Conservation (phyloP, 1,140 invertebrate genomes). For the Solenopsis fugax region DNA sequence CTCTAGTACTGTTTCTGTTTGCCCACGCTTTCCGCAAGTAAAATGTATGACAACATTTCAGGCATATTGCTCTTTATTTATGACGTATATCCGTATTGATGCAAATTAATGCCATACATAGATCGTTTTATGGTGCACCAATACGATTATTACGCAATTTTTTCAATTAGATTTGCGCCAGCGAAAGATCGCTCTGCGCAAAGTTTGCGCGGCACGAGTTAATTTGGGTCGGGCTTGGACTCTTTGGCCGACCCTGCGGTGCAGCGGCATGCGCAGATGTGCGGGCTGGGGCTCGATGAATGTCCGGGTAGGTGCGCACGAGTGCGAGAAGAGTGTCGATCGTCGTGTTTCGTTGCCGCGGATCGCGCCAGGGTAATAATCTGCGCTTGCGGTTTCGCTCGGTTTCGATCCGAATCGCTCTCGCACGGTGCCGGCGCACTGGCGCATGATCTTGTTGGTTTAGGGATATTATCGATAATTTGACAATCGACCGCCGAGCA, state of each 20-base stretch:
- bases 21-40: background rate
- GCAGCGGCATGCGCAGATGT: conserved; percentile 19
- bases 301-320: conserved; percentile 60
- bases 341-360: conserved; percentile 57
- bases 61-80: background rate
- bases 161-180: background rate
- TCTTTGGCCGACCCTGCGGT: conserved; percentile 35
- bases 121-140: background rate
- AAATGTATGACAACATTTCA: background rate
- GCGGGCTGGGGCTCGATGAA: conserved; percentile 52
- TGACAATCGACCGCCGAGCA: conserved; percentile 80
- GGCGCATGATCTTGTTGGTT: conserved; percentile 82
- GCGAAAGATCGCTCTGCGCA: background rate
- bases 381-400: conserved; percentile 77
- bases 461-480: conserved; percentile 85
- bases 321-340: conserved; percentile 26
- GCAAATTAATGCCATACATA: background rate
- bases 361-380: conserved; percentile 65
- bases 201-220: background rate
- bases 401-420: conserved; percentile 53
- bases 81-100: background rate
- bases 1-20: background rate
- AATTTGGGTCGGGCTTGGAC: background rate
- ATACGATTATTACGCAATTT: background rate
- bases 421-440: conserved; percentile 62